Percentiles rank a stretch among this genome's conserved stretches.
phyloP scores from a whole-genome alignment of 2,797 vertebrate genomes.

The Dermochelys coriacea region DNA sequence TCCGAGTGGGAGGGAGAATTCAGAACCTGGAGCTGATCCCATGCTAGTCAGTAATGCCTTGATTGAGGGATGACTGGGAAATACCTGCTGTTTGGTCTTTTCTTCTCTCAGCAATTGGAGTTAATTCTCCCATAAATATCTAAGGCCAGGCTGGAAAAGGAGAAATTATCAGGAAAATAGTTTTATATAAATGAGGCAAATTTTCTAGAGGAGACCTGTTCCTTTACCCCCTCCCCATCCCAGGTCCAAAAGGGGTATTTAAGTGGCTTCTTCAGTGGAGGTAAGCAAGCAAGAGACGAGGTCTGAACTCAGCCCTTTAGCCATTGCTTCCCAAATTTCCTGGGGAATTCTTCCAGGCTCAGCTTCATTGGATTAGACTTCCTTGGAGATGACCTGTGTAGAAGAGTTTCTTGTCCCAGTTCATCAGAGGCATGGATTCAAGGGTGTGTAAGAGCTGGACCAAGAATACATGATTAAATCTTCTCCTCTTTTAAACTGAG shows the following conservation, averaged over 20 bases:
- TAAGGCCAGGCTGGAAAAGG: not conserved
- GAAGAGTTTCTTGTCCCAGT: not conserved
- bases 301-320: not conserved
- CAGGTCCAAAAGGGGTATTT: not conserved
- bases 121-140: not conserved
- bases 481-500: not conserved
- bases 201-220: not conserved
- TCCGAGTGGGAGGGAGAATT: not conserved
- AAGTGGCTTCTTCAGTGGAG: not conserved
- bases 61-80: not conserved
- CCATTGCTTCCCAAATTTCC: not conserved
- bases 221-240: accelerated
- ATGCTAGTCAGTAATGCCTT: not conserved
- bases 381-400: not conserved
- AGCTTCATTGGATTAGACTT: not conserved
- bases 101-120: not conserved
- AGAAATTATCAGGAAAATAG: not conserved
- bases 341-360: not conserved
- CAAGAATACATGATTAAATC: not conserved
- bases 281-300: not conserved
- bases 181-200: not conserved
- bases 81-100: not conserved
- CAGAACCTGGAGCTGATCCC: not conserved
- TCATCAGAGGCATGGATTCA: not conserved
- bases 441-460: not conserved